These are phyloP conservation scores for Poecilobothrus nobilitatus DNA, from an alignment of 2,888 invertebrate species.

Conservation along the genomic window DNA sequence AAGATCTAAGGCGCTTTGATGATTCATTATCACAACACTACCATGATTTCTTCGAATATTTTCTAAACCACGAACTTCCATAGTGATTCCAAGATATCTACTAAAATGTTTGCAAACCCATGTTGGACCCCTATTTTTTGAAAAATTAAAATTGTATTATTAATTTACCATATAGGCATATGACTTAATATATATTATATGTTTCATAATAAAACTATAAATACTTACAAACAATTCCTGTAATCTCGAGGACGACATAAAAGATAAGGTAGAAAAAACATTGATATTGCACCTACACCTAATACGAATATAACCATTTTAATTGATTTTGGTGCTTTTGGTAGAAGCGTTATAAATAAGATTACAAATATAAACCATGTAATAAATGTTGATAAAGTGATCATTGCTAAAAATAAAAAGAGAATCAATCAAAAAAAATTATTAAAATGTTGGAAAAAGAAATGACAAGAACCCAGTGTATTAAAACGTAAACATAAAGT, in stretches of 20 bases:
- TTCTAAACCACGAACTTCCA: conserved; percentile 63
- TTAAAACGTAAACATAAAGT: too few species aligned
- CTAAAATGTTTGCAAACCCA: conserved; percentile 50
- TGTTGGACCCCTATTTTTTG: conserved; percentile 55
- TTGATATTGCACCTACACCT: conserved; percentile 51
- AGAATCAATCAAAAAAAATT: too few species aligned
- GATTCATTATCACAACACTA: conserved; percentile 75
- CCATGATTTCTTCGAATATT: conserved; percentile 67
- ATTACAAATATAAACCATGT: conserved; percentile 20
- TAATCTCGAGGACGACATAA: conserved; percentile 61
- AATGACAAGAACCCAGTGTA: too few species aligned
- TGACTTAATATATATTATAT: too few species aligned
- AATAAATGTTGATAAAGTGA: not conserved
- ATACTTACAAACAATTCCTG: conserved; percentile 70
- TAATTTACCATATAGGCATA: too few species aligned
- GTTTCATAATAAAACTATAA: conserved; percentile 10
- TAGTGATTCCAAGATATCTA: conserved; percentile 54
- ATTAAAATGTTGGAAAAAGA: too few species aligned
- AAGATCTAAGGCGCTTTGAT: conserved; percentile 80
- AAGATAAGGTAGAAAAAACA: conserved; percentile 65
- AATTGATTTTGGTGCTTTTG: conserved; percentile 57
- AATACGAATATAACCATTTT: conserved; percentile 60
- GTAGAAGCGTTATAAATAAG: conserved; percentile 35
- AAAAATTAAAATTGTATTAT: conserved; percentile 7
- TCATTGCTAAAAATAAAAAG: not conserved